Evolutionary conservation across 2,888 invertebrate species (phyloP).

Genomic region (Dilophus febrilis): DNA sequence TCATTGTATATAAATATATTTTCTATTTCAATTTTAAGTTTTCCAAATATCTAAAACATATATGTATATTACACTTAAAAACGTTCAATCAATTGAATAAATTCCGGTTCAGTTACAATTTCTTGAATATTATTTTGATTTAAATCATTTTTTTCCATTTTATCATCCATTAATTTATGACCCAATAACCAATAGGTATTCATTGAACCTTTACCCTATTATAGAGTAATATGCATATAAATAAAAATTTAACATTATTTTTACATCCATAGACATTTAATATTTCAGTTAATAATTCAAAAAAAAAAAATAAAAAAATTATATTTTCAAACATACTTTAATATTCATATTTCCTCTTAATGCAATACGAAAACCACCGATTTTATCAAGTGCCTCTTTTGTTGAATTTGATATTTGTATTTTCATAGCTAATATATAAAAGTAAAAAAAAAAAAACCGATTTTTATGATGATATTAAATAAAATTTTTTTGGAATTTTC

Average conservation of each 20-base stretch:
- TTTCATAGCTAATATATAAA: constrained; percentile 34
- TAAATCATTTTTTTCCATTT: constrained; percentile 5
- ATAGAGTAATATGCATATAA: constrained; percentile 9
- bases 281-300: too few species aligned
- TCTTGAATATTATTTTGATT: not conserved
- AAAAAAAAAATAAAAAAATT: too few species aligned
- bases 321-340: constrained; percentile 20
- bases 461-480: not conserved
- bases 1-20: too few species aligned
- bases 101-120: constrained; percentile 18
- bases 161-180: constrained; percentile 17
- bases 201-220: constrained; percentile 38
- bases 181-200: constrained; percentile 37
- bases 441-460: not conserved
- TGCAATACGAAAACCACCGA: constrained; percentile 32
- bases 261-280: too few species aligned
- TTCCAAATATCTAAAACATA: too few species aligned
- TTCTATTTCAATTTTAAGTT: too few species aligned
- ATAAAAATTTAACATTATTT: too few species aligned
- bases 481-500: not conserved
- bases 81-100: constrained; percentile 12
- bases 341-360: constrained; percentile 32
- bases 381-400: constrained; percentile 35
- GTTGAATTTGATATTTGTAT: constrained; percentile 40
- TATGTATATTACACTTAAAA: too few species aligned